These are phyloP conservation scores for Diceros bicornis DNA, from an alignment of 2,797 vertebrate species.

Conservation along the genomic window DNA sequence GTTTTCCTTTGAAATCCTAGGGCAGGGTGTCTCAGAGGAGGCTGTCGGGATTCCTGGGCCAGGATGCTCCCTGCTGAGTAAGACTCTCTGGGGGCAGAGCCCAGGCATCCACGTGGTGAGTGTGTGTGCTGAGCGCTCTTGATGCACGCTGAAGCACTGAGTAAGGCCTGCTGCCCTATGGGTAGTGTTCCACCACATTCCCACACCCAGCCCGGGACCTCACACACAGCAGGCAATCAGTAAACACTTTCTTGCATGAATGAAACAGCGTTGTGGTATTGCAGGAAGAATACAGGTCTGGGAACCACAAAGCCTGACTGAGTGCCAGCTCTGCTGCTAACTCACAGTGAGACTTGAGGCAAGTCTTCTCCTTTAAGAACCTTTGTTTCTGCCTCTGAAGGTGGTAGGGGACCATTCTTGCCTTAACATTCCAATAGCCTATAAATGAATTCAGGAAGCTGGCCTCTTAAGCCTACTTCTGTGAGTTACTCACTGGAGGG, in stretches of 20 bases:
- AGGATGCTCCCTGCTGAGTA: background rate
- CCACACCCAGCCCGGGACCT: background rate
- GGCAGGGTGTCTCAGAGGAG: slow-evolving; percentile 33
- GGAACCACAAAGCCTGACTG: background rate
- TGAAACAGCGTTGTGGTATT: background rate
- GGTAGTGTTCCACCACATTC: background rate
- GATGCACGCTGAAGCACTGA: background rate
- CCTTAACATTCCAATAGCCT: slow-evolving; percentile 42
- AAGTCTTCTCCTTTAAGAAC: slow-evolving; percentile 50
- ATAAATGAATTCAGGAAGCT: slow-evolving; percentile 12
- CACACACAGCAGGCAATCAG: background rate
- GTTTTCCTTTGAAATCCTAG: slow-evolving; percentile 67
- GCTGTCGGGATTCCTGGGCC: background rate
- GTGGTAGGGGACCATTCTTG: background rate
- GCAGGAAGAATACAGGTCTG: background rate
- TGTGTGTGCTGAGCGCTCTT: background rate
- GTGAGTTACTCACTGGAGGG: background rate
- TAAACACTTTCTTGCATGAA: background rate
- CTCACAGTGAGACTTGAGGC: background rate
- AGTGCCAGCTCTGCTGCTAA: slow-evolving; percentile 48
- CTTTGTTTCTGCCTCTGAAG: background rate
- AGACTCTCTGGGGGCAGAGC: slow-evolving; percentile 9
- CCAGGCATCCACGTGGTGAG: background rate
- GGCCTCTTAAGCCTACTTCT: background rate
- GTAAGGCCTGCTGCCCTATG: background rate